Base-by-base conservation (phyloP, 2,797 vertebrate species). In the Sebastes glaucus region DNA sequence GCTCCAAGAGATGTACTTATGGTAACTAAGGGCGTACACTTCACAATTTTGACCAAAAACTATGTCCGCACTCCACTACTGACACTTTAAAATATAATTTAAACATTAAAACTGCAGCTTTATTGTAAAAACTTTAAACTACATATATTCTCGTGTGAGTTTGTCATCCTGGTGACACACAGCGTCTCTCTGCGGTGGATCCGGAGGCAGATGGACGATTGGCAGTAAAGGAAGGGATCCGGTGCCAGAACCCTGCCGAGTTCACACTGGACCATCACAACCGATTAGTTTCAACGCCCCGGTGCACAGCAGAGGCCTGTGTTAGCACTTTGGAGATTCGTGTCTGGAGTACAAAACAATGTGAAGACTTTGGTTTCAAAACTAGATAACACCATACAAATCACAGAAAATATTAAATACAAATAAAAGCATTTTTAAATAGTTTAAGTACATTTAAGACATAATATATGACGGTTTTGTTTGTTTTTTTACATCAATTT, bases 161-260 rank as follows among this genome's bases (percentile, higher is more conserved):
- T 60, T 53, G 33, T 52, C 22, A 2, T 65, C 18, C 4, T 2
- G 9, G 57, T 75, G 85, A 65, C 60, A 32, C 57, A 62, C 52
- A 35, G 61, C 14, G 6, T 32, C 46, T 69, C 91, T 25, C 83
- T 20, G 86, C 60, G 13, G 86, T 83, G 90, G 71, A 89, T 94
- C 93, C 85, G 93, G 93, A 68, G 80, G 82, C 95, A 95, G 94
- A 96, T 96, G 95, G 95, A 83, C 35, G 55, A 56, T 69, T 84
- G 90, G 87, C 86, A 68, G 78, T 3, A 30, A 32, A 59, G 22
- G 53, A 22, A 33, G 25, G n/a, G 30, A 69, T 55, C 52, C 11
- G 3, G 32, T 49, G 94, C 93, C 95, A 94, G 90, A 61, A 86
- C 3, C 94, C 93, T 76, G 93, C 84, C 11, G 90, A 74, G 85